Conservation (phyloP, 2,797 vertebrate genomes). For the Jordanella pulchra region DNA sequence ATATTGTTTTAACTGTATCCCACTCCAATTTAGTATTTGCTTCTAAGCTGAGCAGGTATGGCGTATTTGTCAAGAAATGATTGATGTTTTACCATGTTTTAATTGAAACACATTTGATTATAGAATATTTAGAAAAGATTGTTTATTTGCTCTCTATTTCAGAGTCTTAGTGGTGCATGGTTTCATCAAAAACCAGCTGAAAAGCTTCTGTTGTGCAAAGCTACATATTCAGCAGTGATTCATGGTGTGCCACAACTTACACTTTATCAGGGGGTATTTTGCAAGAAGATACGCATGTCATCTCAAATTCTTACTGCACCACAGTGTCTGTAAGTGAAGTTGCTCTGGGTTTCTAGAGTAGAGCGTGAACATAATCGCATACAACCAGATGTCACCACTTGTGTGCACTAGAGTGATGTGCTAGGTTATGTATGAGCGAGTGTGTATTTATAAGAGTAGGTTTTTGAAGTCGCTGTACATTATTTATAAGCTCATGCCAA, state of each 20-base stretch:
- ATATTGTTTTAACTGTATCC: background rate
- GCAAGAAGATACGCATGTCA: slow-evolving; percentile 1
- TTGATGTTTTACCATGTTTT: background rate
- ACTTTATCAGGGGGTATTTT: slow-evolving; percentile 7
- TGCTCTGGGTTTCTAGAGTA: slow-evolving; percentile 43
- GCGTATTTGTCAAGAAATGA: background rate
- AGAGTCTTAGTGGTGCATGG: background rate
- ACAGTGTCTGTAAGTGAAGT: slow-evolving; percentile 19
- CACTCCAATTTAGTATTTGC: background rate
- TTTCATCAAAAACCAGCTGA: background rate
- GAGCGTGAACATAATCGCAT: slow-evolving; percentile 59
- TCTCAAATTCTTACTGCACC: slow-evolving; percentile 18
- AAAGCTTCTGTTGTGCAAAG: background rate
- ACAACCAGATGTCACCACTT: slow-evolving; percentile 50
- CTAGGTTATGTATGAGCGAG: slow-evolving; percentile 5
- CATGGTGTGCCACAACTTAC: slow-evolving; percentile 5
- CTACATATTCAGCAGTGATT: slow-evolving; percentile 8
- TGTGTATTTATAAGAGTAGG: slow-evolving; percentile 3
- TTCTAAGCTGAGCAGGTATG: background rate
- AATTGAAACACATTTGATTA: background rate
- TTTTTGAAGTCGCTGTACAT: slow-evolving; percentile 53
- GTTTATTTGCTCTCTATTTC: background rate
- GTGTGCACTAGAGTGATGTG: slow-evolving; percentile 33
- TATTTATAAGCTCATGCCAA: slow-evolving; percentile 73
- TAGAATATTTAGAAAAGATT: background rate